These are phyloP conservation scores for Amblyjoppa fuscipennis DNA, from an alignment of 2,888 invertebrate genomes.

Conservation along the genomic window DNA sequence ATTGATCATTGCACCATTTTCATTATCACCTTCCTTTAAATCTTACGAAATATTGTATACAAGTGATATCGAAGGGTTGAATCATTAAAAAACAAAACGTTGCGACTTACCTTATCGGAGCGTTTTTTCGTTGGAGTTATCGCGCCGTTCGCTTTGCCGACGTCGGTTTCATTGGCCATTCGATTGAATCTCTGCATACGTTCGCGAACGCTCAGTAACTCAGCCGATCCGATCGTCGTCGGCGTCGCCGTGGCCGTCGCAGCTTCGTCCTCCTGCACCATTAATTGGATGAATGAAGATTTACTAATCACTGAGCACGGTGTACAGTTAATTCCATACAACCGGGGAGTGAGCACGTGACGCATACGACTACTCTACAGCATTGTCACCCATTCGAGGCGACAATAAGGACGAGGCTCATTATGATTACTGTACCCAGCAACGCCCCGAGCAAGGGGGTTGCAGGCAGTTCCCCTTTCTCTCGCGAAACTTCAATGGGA, in stretches of 20 bases:
- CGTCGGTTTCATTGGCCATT: constrained; percentile 92
- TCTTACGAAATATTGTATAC: neutral
- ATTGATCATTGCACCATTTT: too few species aligned
- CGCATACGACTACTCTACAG: neutral
- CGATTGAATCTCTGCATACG: constrained; percentile 96
- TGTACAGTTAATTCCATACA: neutral
- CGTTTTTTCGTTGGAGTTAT: constrained; percentile 86
- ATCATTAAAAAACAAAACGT: neutral
- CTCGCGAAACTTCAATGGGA: constrained; percentile 46
- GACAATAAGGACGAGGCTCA: constrained; percentile 29
- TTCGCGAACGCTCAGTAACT: constrained; percentile 95
- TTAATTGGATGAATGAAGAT: constrained; percentile 26
- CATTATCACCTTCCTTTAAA: too few species aligned
- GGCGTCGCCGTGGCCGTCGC: constrained; percentile 57
- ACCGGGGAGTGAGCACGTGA: constrained; percentile 10
- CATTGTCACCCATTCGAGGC: constrained; percentile 36
- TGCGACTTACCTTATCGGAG: constrained; percentile 87
- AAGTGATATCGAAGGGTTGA: neutral
- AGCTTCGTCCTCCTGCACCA: constrained; percentile 81
- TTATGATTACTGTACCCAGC: constrained; percentile 28
- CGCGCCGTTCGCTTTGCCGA: constrained; percentile 80
- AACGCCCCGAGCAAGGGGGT: constrained; percentile 27
- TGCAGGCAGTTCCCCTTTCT: constrained; percentile 42
- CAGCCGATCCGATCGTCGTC: constrained; percentile 80
- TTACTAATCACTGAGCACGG: constrained; percentile 1